Percentiles rank a stretch among this genome's conserved stretches.
Evolutionary conservation across 1,140 invertebrate species (phyloP).

Genomic region (Bilobella aurantiaca): DNA sequence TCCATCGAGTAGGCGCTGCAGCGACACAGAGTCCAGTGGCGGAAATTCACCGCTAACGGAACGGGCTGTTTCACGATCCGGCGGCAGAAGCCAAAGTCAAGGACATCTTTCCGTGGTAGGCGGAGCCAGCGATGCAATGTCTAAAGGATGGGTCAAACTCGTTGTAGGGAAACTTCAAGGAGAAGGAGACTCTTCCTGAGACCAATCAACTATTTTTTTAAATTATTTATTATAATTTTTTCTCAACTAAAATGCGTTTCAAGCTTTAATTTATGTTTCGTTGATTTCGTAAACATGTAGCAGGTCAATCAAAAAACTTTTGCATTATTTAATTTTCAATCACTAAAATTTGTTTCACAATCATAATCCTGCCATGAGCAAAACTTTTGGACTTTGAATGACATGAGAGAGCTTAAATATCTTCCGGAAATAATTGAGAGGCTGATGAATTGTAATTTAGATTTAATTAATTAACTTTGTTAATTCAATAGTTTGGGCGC

Average conservation of each 20-base stretch:
- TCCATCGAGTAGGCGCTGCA: slow-evolving; percentile 25
- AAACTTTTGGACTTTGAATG: not conserved
- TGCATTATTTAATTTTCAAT: not conserved
- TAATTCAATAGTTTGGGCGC: not conserved
- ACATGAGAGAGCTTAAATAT: not conserved
- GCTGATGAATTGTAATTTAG: not conserved
- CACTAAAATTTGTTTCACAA: not conserved
- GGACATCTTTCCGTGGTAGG: slow-evolving; percentile 2
- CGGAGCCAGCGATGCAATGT: slow-evolving; percentile 25
- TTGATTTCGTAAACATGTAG: too few species aligned
- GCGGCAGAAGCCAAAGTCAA: slow-evolving; percentile 11
- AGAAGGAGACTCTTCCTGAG: slow-evolving; percentile 17
- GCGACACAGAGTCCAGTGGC: slow-evolving; percentile 30
- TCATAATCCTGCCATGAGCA: not conserved
- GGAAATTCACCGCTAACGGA: slow-evolving; percentile 31
- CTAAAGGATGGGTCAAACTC: slow-evolving; percentile 46
- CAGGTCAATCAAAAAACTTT: not conserved
- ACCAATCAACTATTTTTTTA: not conserved
- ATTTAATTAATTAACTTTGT: not conserved
- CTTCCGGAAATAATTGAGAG: not conserved
- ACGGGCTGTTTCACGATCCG: slow-evolving; percentile 25
- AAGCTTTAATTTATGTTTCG: not conserved
- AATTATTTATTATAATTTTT: not conserved
- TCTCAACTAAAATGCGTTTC: not conserved
- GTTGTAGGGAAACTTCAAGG: slow-evolving; percentile 45